Conservation (phyloP, 1,140 invertebrate species). For the Globodera rostochiensis region DNA sequence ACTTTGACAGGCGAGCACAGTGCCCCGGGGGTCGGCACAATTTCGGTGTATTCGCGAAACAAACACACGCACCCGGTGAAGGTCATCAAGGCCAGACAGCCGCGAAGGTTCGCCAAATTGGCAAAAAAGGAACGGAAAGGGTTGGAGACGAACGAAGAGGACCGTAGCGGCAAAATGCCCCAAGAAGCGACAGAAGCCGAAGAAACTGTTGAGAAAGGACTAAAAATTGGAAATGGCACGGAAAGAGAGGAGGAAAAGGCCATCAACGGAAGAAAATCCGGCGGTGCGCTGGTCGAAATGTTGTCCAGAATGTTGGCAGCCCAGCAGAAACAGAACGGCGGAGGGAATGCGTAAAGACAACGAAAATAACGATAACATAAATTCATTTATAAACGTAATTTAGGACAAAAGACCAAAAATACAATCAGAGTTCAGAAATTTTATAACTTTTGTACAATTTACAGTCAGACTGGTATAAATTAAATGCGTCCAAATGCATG, state of each 20-base stretch:
- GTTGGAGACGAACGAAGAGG: neutral
- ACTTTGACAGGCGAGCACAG: constrained; percentile 6
- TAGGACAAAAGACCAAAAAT: too few relatives aligned
- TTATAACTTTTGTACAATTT: too few relatives aligned
- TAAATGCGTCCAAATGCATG: too few relatives aligned
- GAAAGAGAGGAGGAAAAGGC: neutral
- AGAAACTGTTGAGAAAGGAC: neutral
- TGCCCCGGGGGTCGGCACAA: neutral
- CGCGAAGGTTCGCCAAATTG: neutral
- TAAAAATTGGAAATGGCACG: neutral
- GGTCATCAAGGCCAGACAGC: constrained; percentile 1
- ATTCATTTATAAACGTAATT: too few relatives aligned
- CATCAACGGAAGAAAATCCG: too few relatives aligned
- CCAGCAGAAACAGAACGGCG: neutral
- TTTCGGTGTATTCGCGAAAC: constrained; percentile 11
- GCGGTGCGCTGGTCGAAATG: neutral
- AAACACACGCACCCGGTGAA: constrained; percentile 13
- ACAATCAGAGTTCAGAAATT: too few relatives aligned
- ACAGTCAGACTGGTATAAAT: too few relatives aligned
- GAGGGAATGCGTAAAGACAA: neutral
- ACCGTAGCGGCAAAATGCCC: too few relatives aligned
- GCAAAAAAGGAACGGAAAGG: neutral
- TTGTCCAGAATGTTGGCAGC: neutral
- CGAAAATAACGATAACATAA: neutral
- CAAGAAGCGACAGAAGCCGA: too few relatives aligned